Evolutionary conservation across 2,797 vertebrate genomes (phyloP).

Genomic region (Peromyscus attwateri): DNA sequence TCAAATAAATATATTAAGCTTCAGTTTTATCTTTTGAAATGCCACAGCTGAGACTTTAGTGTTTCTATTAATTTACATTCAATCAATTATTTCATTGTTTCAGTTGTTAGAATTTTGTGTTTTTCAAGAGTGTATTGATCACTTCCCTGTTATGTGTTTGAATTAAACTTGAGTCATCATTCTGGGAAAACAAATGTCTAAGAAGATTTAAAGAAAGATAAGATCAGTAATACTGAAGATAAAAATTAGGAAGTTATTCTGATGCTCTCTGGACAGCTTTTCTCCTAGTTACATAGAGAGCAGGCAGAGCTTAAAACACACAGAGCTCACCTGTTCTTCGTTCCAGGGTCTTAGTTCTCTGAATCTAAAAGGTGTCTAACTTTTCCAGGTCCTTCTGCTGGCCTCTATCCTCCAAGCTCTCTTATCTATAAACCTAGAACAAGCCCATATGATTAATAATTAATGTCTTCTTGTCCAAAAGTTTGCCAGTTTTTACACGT

Average conservation of each 20-base stretch:
- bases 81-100: neutral
- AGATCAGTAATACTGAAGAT: neutral
- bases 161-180: constrained; percentile 26
- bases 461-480: neutral
- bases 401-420: neutral
- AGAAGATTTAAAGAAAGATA: neutral
- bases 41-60: neutral
- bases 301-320: neutral
- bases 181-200: neutral
- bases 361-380: neutral
- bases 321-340: neutral
- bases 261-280: constrained; percentile 6
- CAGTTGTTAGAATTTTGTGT: constrained; percentile 13
- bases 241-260: neutral
- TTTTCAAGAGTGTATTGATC: neutral
- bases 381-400: neutral
- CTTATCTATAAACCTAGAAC: neutral
- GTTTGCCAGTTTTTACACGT: neutral
- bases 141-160: constrained; percentile 16
- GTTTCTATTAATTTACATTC: constrained; percentile 6
- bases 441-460: neutral
- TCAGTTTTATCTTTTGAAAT: constrained; percentile 27
- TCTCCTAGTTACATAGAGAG: neutral
- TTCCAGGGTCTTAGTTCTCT: neutral
- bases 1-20: neutral